Evolutionary conservation across 2,888 invertebrate genomes (phyloP), one percentile per base, ranked within the genome.

Genomic region (Thelaira solivaga): DNA sequence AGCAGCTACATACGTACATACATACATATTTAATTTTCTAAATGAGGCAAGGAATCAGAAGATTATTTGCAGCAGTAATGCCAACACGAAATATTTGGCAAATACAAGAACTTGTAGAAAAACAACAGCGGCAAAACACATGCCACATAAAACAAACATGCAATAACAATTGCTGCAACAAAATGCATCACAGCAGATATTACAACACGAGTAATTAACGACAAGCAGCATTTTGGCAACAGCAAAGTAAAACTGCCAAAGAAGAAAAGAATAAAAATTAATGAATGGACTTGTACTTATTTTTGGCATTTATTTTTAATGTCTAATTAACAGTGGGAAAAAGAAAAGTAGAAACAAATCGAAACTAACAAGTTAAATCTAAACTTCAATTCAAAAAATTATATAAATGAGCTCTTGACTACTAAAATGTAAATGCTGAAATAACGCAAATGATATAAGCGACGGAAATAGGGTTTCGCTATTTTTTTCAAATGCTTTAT

Each of bases 151-250:
- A 22, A n/a, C 8, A 55, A 47, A 29, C 49, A 51, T 39, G 51
- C 41, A 41, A 47, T 24, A 64, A 31, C 31, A 64, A 29, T 18
- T 64, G 36, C n/a, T 29, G 61, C 31, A 45, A 13, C 47, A 34
- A n/a, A 36, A 62, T 47, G 62, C 62, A 45, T 62, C 24, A 34
- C n/a, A 11, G 3, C 18, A 22, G 4, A 11, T 11, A 65, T 29
- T 31, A n/a, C n/a, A n/a, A n/a, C n/a, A 31, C 41, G 31, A 67
- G 65, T 22, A 67, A 67, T 67, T 67, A 67, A 67, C 41, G 18
- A 18, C 43, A 43, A 53, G 31, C 65, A 20, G 41, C 41, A 65
- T 65, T 39, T 29, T 64, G 49, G 13, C 39, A 51, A 34, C 53
- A 43, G 22, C 20, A 43, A 29, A 43, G 31, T 26, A 18, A 31